These are phyloP conservation scores for Maniola hyperantus DNA, from an alignment of 2,888 invertebrate genomes.

Conservation along the genomic window DNA sequence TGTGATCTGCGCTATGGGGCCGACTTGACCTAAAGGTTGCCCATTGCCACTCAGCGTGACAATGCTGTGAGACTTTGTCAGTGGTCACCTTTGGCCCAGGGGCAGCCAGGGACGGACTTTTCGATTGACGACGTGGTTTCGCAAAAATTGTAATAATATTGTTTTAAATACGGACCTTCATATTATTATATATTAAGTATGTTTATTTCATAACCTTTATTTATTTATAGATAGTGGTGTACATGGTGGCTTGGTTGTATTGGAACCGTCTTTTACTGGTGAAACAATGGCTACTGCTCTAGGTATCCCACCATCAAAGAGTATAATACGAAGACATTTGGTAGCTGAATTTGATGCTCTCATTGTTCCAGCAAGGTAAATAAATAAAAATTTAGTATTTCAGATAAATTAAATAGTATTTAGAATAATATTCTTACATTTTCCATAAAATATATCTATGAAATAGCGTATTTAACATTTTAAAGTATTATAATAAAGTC, in stretches of 20 bases:
- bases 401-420: not conserved
- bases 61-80: too few species aligned
- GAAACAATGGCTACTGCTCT: constrained; percentile 97
- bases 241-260: constrained; percentile 95
- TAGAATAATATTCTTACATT: constrained; percentile 8
- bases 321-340: constrained; percentile 95
- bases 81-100: too few species aligned
- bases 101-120: too few species aligned
- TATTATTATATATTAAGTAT: too few species aligned
- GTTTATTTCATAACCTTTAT: not conserved
- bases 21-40: too few species aligned
- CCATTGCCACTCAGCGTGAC: too few species aligned
- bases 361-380: constrained; percentile 95
- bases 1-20: too few species aligned
- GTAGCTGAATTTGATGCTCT: constrained; percentile 95
- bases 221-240: constrained; percentile 92
- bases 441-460: constrained; percentile 9
- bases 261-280: constrained; percentile 96
- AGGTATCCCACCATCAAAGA: constrained; percentile 95
- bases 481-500: constrained; percentile 8
- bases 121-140: too few species aligned
- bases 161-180: too few species aligned
- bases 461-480: not conserved
- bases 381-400: not conserved
- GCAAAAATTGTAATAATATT: too few species aligned